These are phyloP conservation scores for Oophaga sylvatica DNA, from an alignment of 2,797 vertebrate genomes.

Conservation along the genomic window DNA sequence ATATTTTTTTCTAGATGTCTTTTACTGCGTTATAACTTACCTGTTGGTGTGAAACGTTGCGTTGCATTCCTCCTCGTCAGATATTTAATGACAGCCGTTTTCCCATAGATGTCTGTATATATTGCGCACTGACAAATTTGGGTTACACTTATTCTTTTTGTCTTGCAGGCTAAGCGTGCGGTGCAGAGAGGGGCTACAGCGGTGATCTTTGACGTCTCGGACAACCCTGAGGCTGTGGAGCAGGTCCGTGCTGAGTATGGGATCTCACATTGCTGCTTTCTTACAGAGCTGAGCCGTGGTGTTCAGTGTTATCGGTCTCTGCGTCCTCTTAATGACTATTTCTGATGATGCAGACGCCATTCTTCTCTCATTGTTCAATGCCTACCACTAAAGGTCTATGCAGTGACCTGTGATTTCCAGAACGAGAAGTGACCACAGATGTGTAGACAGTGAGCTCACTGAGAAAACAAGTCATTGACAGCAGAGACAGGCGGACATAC, in stretches of 20 bases:
- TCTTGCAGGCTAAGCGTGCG: conserved; percentile 90
- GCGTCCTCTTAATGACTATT: background rate
- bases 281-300: background rate
- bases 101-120: background rate
- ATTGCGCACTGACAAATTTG: background rate
- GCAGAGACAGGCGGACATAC: background rate
- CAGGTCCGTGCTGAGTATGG: conserved; percentile 76
- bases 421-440: too few species aligned
- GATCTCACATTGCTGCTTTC: background rate
- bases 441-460: background rate
- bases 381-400: too few species aligned
- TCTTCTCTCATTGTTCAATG: too few species aligned
- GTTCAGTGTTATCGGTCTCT: background rate
- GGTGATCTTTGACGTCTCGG: conserved; percentile 98
- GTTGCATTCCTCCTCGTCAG: too few species aligned
- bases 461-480: background rate
- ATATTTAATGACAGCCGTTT: too few species aligned
- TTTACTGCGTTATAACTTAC: too few species aligned
- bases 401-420: too few species aligned
- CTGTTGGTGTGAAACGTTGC: too few species aligned
- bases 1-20: too few species aligned
- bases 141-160: conserved; percentile 49
- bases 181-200: conserved; percentile 96
- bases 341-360: too few species aligned
- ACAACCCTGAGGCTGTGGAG: conserved; percentile 97